A percentile compares a stretch with the other conserved stretches of the same genome.
Evolutionary conservation across 2,888 invertebrate genomes (phyloP).

Genomic region (Calliscelio sp.): DNA sequence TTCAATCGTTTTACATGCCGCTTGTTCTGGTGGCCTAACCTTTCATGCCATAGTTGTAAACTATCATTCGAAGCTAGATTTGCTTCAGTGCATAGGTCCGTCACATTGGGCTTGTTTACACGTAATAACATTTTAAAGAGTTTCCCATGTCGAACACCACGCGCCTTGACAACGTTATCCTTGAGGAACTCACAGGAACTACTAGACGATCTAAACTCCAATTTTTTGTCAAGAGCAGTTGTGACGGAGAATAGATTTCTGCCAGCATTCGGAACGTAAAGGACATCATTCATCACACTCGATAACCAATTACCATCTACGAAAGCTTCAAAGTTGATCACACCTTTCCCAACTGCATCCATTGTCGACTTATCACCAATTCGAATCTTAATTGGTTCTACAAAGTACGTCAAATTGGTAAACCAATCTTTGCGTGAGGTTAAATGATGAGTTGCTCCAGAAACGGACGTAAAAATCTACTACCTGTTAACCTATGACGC

Average conservation of each 20-base stretch:
- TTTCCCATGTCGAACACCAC: constrained; percentile 36
- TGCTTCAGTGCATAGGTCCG: constrained; percentile 6
- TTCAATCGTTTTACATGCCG: constrained; percentile 76
- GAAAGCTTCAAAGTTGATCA: constrained; percentile 37
- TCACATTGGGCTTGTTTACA: not conserved
- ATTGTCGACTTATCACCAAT: constrained; percentile 58
- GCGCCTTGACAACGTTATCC: constrained; percentile 39
- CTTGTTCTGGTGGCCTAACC: constrained; percentile 81
- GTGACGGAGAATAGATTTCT: constrained; percentile 56
- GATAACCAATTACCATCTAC: constrained; percentile 26
- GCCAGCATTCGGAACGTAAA: constrained; percentile 43
- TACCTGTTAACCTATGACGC: constrained; percentile 74
- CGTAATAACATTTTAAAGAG: constrained; percentile 48
- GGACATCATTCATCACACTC: constrained; percentile 45
- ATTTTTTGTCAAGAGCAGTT: constrained; percentile 47
- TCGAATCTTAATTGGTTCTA: constrained; percentile 42
- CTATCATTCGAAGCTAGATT: constrained; percentile 42
- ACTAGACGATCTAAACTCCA: constrained; percentile 22
- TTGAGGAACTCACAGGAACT: constrained; percentile 41
- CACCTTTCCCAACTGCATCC: constrained; percentile 52
- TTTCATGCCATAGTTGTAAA: constrained; percentile 79
- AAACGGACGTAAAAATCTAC: constrained; percentile 70
- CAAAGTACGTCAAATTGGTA: constrained; percentile 16
- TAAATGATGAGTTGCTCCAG: constrained; percentile 58
- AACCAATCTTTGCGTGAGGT: constrained; percentile 50